Base-by-base conservation (phyloP, 1,140 invertebrate species). In the Bombus affinis region DNA sequence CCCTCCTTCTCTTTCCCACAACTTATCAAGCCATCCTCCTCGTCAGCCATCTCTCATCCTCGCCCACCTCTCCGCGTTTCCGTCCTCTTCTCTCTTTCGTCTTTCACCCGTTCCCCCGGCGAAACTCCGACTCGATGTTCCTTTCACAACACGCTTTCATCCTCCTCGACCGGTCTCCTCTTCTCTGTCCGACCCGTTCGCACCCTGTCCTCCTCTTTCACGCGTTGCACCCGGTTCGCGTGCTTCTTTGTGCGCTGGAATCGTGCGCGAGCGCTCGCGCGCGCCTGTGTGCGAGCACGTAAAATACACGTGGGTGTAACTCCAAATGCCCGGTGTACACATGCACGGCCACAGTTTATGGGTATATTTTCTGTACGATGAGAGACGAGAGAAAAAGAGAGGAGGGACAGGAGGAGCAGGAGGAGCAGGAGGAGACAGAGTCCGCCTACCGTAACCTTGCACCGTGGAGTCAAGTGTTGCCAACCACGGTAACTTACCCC, bases 401-500 rank as follows among this genome's bases (percentile, higher is more conserved):
- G 68, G 18, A 37, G 18, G 32, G 18, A 2, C 2, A 8, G 2
- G 32, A 37, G 32, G 15, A 35, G 12, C 1, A 37, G 32, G 6
- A 68, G 66, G 35, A 35, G 22, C 0, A 68, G 70, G 47, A 71
- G 37, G 66, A 89, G 88, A 87, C 81, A 68, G 71, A 86, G 75
- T 88, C 71, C 80, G 86, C 82, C 89, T 87, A 84, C 80, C 89
- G 89, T 90, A 90, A 90, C 89, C 89, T 90, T 90, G 89, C 89
- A 88, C 86, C 86, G 70, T 39, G 83, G 89, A 90, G 83, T 90
- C 89, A 88, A 90, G 89, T 90, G 86, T 90, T 90, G 81, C 89
- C 86, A 86, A 88, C 86, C 89, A 87, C 86, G 82, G 89, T 90
- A 90, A 90, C 86, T 90, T 90, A 90, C 89, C 89, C 87, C 88